These are phyloP conservation scores for Leucania comma DNA, from an alignment of 2,888 invertebrate genomes.

Conservation along the genomic window DNA sequence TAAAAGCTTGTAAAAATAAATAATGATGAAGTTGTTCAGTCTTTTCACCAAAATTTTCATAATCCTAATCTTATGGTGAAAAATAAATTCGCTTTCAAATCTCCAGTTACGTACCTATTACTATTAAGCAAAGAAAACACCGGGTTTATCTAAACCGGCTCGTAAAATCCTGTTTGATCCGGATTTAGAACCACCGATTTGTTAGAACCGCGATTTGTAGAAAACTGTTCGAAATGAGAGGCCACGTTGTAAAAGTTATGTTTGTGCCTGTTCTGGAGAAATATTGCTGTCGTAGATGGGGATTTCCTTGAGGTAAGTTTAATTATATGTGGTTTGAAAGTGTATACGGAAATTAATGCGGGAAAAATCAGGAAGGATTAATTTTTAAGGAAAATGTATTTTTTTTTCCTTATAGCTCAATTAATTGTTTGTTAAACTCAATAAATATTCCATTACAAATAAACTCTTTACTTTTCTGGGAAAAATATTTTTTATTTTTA, in stretches of 20 bases:
- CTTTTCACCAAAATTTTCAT: constrained; percentile 13
- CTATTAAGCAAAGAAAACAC: constrained; percentile 60
- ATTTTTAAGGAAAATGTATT: neutral
- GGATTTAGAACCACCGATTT: constrained; percentile 30
- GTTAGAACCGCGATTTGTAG: neutral
- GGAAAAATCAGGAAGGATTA: neutral
- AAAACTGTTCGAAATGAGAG: neutral
- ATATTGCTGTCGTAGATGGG: constrained; percentile 25
- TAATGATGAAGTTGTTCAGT: neutral
- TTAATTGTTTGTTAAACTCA: neutral
- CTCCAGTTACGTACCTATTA: constrained; percentile 59
- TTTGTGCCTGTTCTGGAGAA: constrained; percentile 25
- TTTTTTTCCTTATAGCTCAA: no score
- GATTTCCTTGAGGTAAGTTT: constrained; percentile 20
- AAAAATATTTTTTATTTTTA: neutral
- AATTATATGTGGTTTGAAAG: constrained; percentile 4
- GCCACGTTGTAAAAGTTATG: constrained; percentile 7
- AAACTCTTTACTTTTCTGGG: neutral
- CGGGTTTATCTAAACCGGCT: constrained; percentile 59
- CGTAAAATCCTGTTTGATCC: constrained; percentile 61
- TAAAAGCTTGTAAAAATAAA: no score
- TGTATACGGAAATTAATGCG: constrained; percentile 5
- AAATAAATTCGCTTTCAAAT: constrained; percentile 67
- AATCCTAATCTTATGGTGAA: constrained; percentile 22
- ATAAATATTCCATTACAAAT: neutral